Percentiles rank a stretch among this genome's conserved stretches.
Evolutionary conservation across 92 coral and sea anemone genomes (phyloP).

Genomic region (Epizoanthus illoricatus): DNA sequence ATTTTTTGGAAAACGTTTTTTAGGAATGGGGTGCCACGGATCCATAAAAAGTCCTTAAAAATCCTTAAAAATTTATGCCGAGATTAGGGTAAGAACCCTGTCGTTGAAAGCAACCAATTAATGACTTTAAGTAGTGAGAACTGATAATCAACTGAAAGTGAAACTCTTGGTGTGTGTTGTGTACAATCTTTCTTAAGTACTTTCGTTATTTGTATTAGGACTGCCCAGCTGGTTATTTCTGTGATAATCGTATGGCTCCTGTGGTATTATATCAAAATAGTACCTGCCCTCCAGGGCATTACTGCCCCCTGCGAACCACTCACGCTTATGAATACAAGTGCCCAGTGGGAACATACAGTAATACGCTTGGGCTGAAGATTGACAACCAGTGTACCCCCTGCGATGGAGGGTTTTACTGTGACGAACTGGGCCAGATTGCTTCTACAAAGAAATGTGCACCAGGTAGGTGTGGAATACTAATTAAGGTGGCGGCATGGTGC

Average conservation of each 20-base stretch:
- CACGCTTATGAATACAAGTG: constrained; percentile 82
- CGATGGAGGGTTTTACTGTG: constrained; percentile 92
- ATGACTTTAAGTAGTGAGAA: too few species aligned
- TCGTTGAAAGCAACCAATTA: too few species aligned
- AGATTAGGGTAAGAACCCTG: too few species aligned
- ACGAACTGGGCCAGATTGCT: constrained; percentile 88
- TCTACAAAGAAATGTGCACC: constrained; percentile 70
- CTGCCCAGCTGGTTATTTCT: constrained; percentile 88
- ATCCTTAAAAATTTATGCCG: too few species aligned
- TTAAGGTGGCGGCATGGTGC: too few species aligned
- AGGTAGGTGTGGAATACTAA: constrained; percentile 59
- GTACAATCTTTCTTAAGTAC: too few species aligned
- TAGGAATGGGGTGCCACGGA: too few species aligned
- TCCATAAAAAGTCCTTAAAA: too few species aligned
- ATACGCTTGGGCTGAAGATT: constrained; percentile 55
- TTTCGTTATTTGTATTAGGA: constrained; percentile 43
- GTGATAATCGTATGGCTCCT: constrained; percentile 89
- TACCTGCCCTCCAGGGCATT: constrained; percentile 92
- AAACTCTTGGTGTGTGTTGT: neutral
- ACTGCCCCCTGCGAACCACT: constrained; percentile 80
- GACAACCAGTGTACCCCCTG: constrained; percentile 85
- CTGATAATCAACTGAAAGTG: too few species aligned
- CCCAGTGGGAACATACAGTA: constrained; percentile 93
- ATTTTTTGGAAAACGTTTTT: too few species aligned
- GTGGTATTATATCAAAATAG: constrained; percentile 91